Base-by-base conservation (phyloP, 1,140 invertebrate genomes). In the Hycleus phaleratus region DNA sequence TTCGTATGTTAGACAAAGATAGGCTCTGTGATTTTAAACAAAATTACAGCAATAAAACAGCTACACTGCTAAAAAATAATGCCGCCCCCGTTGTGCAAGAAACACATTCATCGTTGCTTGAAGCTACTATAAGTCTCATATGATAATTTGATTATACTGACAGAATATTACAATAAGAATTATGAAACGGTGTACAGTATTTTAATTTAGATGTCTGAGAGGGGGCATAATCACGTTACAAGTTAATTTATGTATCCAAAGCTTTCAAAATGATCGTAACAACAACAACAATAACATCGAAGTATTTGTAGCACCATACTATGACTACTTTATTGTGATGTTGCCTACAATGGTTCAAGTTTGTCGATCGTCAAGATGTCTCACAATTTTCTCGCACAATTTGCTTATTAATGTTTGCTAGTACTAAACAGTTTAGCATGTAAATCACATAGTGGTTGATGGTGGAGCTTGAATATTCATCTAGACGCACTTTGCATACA, bases 401-500 rank as follows among this genome's bases (percentile, higher is more conserved):
- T 61, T 58, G 55, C 59, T 58, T 61, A 55, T 55, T 55, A 55
- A 55, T 55, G 45, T 55, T 61, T 61, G 56, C 55, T 25, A 38
- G 44, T 38, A 38, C 59, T 58, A 61, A 61, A 61, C 59, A 61
- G 55, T 61, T 61, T 53, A 58, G 56, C 59, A 61, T 61, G 59
- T 61, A 61, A 61, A 61, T 61, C 59, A 61, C 59, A 61, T 58
- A 44, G 59, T 58, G 47, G 46, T 46, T 43, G 50, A 38, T 43
- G 50, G 49, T 47, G 50, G 47, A 47, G 50, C 49, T 54, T 61
- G 59, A 61, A 61, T 61, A 61, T 61, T 61, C 59, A 61, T 61
- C 58, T 45, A 53, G 40, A 61, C 59, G 59, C 59, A 58, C 55
- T 42, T 46, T 44, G 59, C 59, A 61, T 61, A 53, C 59, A 61